Evolutionary conservation across 1,140 invertebrate species (phyloP).

Genomic region (Heterodera schachtii): DNA sequence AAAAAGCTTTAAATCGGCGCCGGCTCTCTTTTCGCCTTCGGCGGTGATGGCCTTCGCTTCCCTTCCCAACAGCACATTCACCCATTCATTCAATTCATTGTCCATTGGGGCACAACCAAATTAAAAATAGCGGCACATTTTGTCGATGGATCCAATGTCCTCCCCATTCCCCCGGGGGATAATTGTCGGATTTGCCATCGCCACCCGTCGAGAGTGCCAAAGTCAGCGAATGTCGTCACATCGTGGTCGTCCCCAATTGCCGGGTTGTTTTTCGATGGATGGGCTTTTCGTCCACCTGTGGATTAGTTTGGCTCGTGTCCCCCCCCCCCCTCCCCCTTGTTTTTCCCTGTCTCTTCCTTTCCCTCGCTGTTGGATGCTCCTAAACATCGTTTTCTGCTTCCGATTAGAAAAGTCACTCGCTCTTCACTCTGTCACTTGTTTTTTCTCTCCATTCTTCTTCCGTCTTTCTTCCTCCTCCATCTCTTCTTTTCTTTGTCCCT

Average conservation of each 20-base stretch:
- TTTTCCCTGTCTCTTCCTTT: no score
- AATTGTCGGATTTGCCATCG: background rate
- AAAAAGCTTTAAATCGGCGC: no score
- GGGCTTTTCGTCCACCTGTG: background rate
- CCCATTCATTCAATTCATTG: background rate
- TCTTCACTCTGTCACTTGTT: no score
- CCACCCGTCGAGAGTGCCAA: background rate
- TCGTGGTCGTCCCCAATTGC: background rate
- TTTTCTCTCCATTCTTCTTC: no score
- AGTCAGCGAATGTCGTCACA: background rate
- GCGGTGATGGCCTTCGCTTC: background rate
- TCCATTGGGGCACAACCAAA: background rate
- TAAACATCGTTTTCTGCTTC: no score
- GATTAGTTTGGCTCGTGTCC: background rate
- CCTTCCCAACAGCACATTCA: no score
- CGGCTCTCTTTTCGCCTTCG: background rate
- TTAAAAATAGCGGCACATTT: slow-evolving; percentile 2
- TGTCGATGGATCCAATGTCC: background rate
- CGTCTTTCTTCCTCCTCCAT: background rate
- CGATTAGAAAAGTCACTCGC: no score
- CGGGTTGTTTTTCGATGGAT: background rate
- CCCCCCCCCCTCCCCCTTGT: no score
- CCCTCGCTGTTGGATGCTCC: no score
- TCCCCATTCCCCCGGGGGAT: background rate
- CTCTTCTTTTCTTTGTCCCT: background rate